phyloP scores from a whole-genome alignment of 2,797 vertebrate species.

The Denticeps clupeoides region DNA sequence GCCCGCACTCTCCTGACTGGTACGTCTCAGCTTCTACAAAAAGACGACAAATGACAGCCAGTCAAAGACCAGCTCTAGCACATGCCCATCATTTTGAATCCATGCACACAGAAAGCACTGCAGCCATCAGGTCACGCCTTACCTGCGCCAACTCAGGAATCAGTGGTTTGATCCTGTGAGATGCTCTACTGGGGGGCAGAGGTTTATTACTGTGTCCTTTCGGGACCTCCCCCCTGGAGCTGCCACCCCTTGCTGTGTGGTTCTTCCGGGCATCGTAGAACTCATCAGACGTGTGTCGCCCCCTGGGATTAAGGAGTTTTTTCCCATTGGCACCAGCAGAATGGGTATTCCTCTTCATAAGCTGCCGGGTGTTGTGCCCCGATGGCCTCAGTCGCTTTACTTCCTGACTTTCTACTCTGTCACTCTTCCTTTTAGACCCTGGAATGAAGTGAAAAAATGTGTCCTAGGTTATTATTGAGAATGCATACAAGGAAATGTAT shows the following conservation, averaged over 20 bases:
- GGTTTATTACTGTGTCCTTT: slow-evolving; percentile 67
- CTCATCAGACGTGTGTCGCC: slow-evolving; percentile 65
- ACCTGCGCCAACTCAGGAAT: slow-evolving; percentile 68
- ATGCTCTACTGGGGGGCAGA: slow-evolving; percentile 65
- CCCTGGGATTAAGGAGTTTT: slow-evolving; percentile 61
- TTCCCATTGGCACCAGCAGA: slow-evolving; percentile 66
- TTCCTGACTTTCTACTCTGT: slow-evolving; percentile 70
- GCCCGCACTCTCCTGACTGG: slow-evolving; percentile 56
- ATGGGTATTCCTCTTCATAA: slow-evolving; percentile 65
- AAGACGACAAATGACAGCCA: not conserved
- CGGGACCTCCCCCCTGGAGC: slow-evolving; percentile 59
- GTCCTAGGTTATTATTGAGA: no score
- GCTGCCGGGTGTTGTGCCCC: slow-evolving; percentile 65
- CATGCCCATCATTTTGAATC: not conserved
- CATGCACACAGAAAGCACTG: not conserved
- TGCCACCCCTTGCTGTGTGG: slow-evolving; percentile 52
- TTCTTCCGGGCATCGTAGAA: slow-evolving; percentile 79
- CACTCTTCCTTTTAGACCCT: slow-evolving; percentile 90
- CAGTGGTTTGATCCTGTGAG: slow-evolving; percentile 65
- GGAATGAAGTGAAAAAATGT: slow-evolving; percentile 11
- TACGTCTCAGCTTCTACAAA: slow-evolving; percentile 43
- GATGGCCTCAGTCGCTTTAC: slow-evolving; percentile 77
- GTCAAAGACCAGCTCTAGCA: no score
- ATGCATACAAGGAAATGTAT: no score
- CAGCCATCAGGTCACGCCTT: slow-evolving; percentile 15